These are phyloP conservation scores for Nyctereutes procyonoides DNA, from an alignment of 2,113 vertebrate genomes.

Conservation along the genomic window DNA sequence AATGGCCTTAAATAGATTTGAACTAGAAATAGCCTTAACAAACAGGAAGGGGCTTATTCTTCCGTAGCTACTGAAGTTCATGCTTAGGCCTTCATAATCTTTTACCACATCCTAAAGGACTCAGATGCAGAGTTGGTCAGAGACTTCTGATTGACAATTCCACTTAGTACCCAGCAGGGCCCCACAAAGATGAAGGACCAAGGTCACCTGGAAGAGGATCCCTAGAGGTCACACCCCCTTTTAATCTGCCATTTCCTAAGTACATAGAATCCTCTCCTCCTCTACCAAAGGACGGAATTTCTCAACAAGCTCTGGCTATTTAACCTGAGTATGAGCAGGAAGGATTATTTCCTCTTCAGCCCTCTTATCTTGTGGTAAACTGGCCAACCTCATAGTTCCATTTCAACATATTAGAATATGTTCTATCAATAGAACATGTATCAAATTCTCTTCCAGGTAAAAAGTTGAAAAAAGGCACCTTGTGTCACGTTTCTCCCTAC, in stretches of 20 bases:
- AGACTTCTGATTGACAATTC: background rate
- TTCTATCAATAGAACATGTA: background rate
- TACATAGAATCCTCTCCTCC: background rate
- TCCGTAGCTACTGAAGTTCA: background rate
- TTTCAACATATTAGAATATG: background rate
- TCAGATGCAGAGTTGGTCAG: background rate
- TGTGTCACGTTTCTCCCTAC: background rate
- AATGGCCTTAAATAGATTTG: conserved; percentile 4
- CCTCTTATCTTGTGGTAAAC: background rate
- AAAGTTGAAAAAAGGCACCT: background rate
- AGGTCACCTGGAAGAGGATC: background rate
- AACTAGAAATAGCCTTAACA: background rate
- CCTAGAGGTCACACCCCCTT: background rate
- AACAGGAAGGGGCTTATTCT: background rate
- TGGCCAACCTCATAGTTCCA: background rate
- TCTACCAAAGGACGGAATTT: background rate
- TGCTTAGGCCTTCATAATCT: background rate
- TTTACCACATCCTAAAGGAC: background rate
- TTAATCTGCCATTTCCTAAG: background rate
- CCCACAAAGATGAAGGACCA: background rate
- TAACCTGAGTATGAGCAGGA: background rate
- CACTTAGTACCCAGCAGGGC: background rate
- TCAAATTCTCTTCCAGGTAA: background rate
- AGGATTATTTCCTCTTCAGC: background rate
- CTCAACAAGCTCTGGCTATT: background rate